Evolutionary conservation across 2,113 vertebrate species (phyloP), one percentile per base, ranked within the genome.

Genomic region (Delphinus delphis): DNA sequence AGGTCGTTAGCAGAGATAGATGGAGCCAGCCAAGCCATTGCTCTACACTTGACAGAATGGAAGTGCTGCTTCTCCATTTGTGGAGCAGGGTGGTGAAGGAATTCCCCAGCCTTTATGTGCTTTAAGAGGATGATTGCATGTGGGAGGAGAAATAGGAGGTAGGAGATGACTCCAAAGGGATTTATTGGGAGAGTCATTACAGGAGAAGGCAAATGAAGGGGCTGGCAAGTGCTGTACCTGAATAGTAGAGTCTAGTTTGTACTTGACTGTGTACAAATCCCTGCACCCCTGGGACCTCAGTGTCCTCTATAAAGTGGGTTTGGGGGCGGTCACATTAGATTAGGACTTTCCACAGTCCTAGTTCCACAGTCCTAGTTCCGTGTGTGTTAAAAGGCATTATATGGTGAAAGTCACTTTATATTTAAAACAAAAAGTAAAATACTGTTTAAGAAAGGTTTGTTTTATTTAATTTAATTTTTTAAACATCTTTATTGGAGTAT

Each of bases 141-240:
- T 2, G 67, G 84, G 58, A 97, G 63, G n/a, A 73, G 11, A 97
- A 86, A 50, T 23, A 77, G 38, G 36, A 94, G 53, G 41, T 0
- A 0, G 0, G 60, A 70, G 79, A 2, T 41, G 33, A 60, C 67
- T 63, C 36, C 36, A 86, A 94, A 53, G 86, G 58, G 58, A 97
- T 97, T 98, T 98, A 77, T 68, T 63, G 95, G 89, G 83, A 80
- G 90, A 94, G 20, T 71, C 82, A 96, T 98, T 97, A 95, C 74
- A 38, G 36, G 20, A 55, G 15, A 95, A 90, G 55, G 83, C 38
- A 93, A 97, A 97, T 41, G 77, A 97, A 97, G 85, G 63, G 63
- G 31, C 44, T 17, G 15, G 23, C 80, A 77, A 91, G 11, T 31
- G 10, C 41, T 55, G 11, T 17, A 25, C 2, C 36, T 47, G 11